These are phyloP conservation scores for Cabera pusaria DNA, from an alignment of 2,888 invertebrate genomes.

Conservation along the genomic window DNA sequence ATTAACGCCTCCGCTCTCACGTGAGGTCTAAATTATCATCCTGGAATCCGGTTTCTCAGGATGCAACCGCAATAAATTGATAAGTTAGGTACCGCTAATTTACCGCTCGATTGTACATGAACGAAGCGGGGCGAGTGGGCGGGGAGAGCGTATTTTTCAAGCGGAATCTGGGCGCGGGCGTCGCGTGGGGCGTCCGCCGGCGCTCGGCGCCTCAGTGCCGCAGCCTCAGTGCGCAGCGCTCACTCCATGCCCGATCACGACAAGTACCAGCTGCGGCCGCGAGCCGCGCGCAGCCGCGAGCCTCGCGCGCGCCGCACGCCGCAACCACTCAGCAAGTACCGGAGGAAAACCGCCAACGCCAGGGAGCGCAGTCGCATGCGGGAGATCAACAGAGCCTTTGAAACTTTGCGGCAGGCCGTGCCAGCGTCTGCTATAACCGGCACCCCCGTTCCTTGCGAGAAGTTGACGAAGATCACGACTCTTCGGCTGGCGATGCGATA, in stretches of 20 bases:
- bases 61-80: constrained; percentile 12
- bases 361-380: constrained; percentile 94
- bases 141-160: constrained; percentile 73
- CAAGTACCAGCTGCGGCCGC: constrained; percentile 81
- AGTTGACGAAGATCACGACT: constrained; percentile 95
- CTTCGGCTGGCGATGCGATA: constrained; percentile 94
- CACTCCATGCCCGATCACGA: constrained; percentile 82
- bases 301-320: constrained; percentile 85
- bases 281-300: constrained; percentile 75
- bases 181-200: constrained; percentile 49
- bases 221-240: no score
- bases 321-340: constrained; percentile 93
- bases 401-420: constrained; percentile 89
- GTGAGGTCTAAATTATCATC: constrained; percentile 12
- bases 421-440: constrained; percentile 85
- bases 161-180: constrained; percentile 61
- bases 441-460: constrained; percentile 85
- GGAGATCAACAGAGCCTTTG: constrained; percentile 95
- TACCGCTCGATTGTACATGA: constrained; percentile 63
- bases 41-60: constrained; percentile 11
- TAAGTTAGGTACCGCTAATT: constrained; percentile 28
- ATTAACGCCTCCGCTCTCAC: constrained; percentile 5
- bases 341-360: constrained; percentile 95
- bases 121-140: constrained; percentile 72
- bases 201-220: constrained; percentile 39